Base-by-base conservation (phyloP, 2,888 invertebrate genomes). In the Tetropium fuscum region DNA sequence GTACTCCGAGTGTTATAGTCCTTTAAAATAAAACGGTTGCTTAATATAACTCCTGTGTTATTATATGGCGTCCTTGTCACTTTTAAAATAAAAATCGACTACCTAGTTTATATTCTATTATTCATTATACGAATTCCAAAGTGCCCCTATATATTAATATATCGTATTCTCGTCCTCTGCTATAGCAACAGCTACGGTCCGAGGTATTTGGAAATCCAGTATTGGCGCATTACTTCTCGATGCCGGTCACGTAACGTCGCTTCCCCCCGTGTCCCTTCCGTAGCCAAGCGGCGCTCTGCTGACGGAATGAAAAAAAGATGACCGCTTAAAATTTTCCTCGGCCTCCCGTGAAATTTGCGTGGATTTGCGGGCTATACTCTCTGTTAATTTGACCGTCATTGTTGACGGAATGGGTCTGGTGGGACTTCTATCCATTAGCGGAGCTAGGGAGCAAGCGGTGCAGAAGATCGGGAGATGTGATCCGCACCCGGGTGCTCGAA, bases 341-440 rank as follows among this genome's bases (percentile, higher is more conserved):
- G 32, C 60, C 63, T 53, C 61, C 57, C 55, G 67, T 56, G 65
- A 72, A 71, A 70, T 72, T 68, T 70, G 68, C 63, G 61, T 65
- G 66, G 70, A 70, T 69, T 70, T 69, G 66, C 70, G 60, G 65
- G 58, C 63, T 62, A 67, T 58, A 63, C 64, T 69, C 68, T 64
- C 64, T 70, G 69, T 70, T 72, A 72, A 72, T 71, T 69, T 67
- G 64, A 60, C 59, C 64, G 68, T 68, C 70, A 67, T 64, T 63
- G 67, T 68, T 70, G 70, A 70, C 64, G 62, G 62, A 64, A 58
- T 55, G 53, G 66, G 64, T 66, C 66, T 66, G 63, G 60, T 55
- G 53, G 66, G 64, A 69, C 66, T 66, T 66, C 59, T 61, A 63
- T 66, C 63, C 64, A 69, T 69, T 63, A 63, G 61, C 38, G 38